These are phyloP conservation scores for Pomacea canaliculata DNA, from an alignment of 2,888 invertebrate species.

Conservation along the genomic window DNA sequence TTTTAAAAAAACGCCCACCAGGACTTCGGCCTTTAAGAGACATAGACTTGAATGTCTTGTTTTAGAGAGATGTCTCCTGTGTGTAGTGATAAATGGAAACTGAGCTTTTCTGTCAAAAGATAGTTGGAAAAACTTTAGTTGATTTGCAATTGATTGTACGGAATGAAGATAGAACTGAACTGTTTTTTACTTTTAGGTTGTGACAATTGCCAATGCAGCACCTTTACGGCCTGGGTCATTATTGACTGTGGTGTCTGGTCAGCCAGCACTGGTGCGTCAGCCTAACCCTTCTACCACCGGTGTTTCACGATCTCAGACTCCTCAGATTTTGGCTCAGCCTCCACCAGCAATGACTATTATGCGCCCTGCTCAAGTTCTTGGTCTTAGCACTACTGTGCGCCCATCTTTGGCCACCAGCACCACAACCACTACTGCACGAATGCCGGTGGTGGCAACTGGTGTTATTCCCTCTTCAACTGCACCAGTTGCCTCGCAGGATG, in stretches of 20 bases:
- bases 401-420: not conserved
- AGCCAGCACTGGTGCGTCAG: not conserved
- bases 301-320: conserved; percentile 17
- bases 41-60: too few species aligned
- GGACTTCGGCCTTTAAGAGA: too few species aligned
- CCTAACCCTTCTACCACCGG: conserved; percentile 6
- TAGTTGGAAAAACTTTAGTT: too few species aligned
- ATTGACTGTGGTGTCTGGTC: conserved; percentile 35
- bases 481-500: not conserved
- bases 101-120: too few species aligned
- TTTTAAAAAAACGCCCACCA: too few species aligned
- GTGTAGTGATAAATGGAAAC: too few species aligned
- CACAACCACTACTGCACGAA: not conserved
- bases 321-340: conserved; percentile 12
- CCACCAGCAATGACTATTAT: conserved; percentile 18
- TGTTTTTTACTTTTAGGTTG: conserved; percentile 34
- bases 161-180: too few species aligned
- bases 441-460: not conserved
- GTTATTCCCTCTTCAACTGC: not conserved
- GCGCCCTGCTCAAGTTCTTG: conserved; percentile 1
- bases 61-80: too few species aligned
- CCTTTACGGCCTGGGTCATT: conserved; percentile 44
- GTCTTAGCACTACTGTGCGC: conserved; percentile 1
- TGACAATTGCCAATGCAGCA: conserved; percentile 42
- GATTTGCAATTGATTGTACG: too few species aligned